Evolutionary conservation across 92 coral and sea anemone genomes (phyloP), one percentile per base, ranked within the genome.

Genomic region (Epizoanthus fatuus): DNA sequence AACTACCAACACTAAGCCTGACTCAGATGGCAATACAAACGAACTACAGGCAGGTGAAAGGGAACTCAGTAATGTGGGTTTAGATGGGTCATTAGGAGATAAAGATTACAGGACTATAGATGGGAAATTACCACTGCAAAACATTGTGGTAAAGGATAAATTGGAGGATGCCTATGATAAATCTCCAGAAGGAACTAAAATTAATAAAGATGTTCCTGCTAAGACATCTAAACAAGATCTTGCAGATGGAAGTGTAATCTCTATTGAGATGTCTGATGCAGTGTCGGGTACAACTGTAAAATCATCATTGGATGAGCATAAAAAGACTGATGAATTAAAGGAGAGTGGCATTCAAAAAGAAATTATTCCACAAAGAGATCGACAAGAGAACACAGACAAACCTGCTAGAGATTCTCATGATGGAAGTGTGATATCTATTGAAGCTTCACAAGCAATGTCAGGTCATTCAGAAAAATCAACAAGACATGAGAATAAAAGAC

Each of bases 181-280:
- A 7, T 8, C 51, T 42, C 17, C 4, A 19, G 35, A 40, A 77
- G 58, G 32, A 49, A 49, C 53, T 12, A 10, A 49, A 12, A 8
- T 49, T 8, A 49, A 12, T 49, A 49, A 11, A 49, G 53, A 49
- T 49, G 14, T 49, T 49, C 53, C 53, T 49, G 53, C 13, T 40
- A 14, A 10, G 5, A 9, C 2, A 44, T n/a, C 12, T 58, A 17
- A 42, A 15, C 70, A 77, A 59, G 82, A 77, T 42, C 10, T 20
- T 59, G 44, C 57, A 38, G 82, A 77, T 77, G 82, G 81, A n/a
- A 75, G 81, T 56, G 25, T 52, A 75, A 19, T 75, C n/a, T 75
- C 81, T 55, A 60, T 75, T 15, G 81, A 75, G 53, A 35, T 75
- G 59, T 2, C 81, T 29, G 47, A 75, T 35, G 81, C 81, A 75